Conservation (phyloP, 2,113 vertebrate genomes). For the Prionailurus viverrinus region DNA sequence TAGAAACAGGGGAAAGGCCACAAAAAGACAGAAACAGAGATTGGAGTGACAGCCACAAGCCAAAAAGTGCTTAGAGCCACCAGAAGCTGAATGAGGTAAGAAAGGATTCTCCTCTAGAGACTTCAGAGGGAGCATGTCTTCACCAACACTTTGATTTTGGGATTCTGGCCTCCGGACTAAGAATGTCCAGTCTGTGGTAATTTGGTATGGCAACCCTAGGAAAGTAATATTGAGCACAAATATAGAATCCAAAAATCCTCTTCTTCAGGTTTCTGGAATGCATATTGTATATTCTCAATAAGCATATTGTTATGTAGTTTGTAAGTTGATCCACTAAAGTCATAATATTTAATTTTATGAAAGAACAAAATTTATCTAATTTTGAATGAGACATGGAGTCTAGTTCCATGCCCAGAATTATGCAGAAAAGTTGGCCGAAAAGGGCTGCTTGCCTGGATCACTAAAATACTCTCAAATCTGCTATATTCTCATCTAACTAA, state of each 20-base stretch:
- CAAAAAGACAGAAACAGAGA: background rate
- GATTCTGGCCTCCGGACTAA: background rate
- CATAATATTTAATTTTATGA: slow-evolving; percentile 18
- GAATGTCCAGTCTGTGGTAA: background rate
- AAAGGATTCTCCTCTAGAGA: background rate
- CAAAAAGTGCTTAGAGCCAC: background rate
- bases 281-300: background rate
- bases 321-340: background rate
- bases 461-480: background rate
- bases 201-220: background rate
- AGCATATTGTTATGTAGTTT: background rate
- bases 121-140: background rate
- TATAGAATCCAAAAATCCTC: background rate
- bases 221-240: background rate
- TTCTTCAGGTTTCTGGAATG: background rate
- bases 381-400: background rate
- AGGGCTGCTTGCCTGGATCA: background rate
- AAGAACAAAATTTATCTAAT: background rate
- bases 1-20: background rate
- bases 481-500: background rate
- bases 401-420: background rate
- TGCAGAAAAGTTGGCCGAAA: background rate
- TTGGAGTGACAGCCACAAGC: background rate
- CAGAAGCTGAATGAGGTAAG: background rate
- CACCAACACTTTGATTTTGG: background rate